Percentiles rank a stretch among this genome's conserved stretches.
phyloP scores from a whole-genome alignment of 2,888 invertebrate species.

The Arctia plantaginis region DNA sequence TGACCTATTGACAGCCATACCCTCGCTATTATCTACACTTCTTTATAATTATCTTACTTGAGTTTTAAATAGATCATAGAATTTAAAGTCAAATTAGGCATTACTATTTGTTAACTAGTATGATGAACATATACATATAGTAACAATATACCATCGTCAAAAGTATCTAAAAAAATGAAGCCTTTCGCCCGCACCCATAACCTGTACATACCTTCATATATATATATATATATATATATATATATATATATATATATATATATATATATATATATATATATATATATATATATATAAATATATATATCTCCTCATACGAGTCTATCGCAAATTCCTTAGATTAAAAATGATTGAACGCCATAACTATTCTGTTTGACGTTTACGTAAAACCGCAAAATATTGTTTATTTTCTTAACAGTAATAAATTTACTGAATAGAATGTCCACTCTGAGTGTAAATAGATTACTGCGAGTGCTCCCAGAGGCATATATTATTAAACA shows the following conservation, averaged over 20 bases:
- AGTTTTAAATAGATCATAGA: constrained; percentile 10
- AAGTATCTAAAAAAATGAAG: neutral
- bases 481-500: constrained; percentile 73
- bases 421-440: constrained; percentile 55
- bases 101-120: neutral
- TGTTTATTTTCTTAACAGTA: constrained; percentile 26
- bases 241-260: no score
- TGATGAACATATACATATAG: neutral
- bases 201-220: neutral
- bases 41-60: constrained; percentile 29
- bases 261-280: no score
- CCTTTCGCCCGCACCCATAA: neutral
- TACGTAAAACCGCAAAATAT: constrained; percentile 5
- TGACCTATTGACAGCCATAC: constrained; percentile 67
- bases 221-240: no score
- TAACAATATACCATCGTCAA: neutral
- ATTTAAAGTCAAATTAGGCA: neutral
- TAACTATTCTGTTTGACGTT: neutral
- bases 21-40: constrained; percentile 41
- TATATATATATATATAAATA: no score
- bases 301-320: neutral
- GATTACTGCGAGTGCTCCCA: constrained; percentile 59
- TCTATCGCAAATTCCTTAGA: neutral
- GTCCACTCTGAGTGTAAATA: constrained; percentile 62
- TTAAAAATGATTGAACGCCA: neutral